Evolutionary conservation across 2,888 invertebrate species (phyloP), one percentile per base, ranked within the genome.

Genomic region (Melinaea marsaeus): DNA sequence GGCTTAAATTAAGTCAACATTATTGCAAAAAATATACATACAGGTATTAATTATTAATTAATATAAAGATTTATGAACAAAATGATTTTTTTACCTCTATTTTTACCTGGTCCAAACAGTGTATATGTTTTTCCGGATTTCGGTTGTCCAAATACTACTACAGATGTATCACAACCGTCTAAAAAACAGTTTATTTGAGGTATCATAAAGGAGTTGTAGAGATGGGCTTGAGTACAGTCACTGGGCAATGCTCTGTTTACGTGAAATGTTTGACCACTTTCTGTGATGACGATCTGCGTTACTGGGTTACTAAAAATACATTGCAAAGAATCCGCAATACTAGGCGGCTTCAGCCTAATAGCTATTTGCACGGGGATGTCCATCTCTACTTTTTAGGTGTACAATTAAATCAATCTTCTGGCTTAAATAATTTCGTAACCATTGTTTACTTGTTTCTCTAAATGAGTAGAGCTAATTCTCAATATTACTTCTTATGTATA

Each of bases 101-200:
- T 56, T 62, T 92, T 90, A 72, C 94, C 94, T 73, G 94, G 93
- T 0, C 95, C 95, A 83, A 94, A 92, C 45, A 95, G 82, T 0
- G 95, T 94, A 75, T 95, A 95, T 2, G 94, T 94, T 84, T 95
- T 95, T 13, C 95, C 95, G 59, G 93, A 93, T 46, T 89, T 91
- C 9, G 87, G 84, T 78, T 95, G 94, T 0, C 95, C 95, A 75
- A 94, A 92, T 35, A 94, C 92, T 9, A 95, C 93, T 51, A 95
- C 92, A 2, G 94, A 95, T n/a, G 94, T 93, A 84, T 95, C 95
- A 77, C 94, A 94, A 32, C 95, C 95, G 83, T 95, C 94, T 58
- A 95, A 79, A 70, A 95, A 92, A 71, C 93, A 92, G 73, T 92
- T 93, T 33, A 94, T 92, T 75, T 95, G 88, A 2, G 94, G 94